Evolutionary conservation across 2,113 vertebrate species (phyloP).

Genomic region (Australoheros scitulus): DNA sequence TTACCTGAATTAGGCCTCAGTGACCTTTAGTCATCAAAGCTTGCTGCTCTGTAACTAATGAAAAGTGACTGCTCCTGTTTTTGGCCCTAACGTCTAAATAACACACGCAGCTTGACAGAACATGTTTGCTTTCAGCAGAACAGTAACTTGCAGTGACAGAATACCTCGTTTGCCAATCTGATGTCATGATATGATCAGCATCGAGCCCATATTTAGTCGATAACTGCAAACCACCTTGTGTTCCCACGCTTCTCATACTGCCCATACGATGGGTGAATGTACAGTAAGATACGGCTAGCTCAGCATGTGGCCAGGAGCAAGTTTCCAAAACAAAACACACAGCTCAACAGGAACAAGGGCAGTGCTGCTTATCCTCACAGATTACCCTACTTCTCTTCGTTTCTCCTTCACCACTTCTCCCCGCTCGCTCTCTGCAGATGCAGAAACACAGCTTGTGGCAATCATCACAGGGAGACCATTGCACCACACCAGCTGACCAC

Average conservation of each 20-base stretch:
- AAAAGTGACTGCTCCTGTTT: background rate
- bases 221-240: background rate
- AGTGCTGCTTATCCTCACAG: constrained; percentile 46
- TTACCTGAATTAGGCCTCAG: background rate
- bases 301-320: constrained; percentile 54
- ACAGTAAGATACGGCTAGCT: constrained; percentile 22
- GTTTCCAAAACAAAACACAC: constrained; percentile 62
- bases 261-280: background rate
- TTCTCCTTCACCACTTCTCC: background rate
- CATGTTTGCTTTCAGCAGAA: background rate
- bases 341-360: constrained; percentile 44
- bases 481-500: background rate
- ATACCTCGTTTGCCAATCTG: background rate
- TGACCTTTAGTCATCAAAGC: background rate
- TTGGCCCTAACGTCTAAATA: background rate
- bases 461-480: background rate
- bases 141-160: background rate
- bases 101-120: background rate
- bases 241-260: constrained; percentile 36
- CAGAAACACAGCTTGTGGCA: background rate
- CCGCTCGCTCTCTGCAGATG: background rate
- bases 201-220: background rate
- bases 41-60: background rate
- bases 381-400: constrained; percentile 48
- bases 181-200: background rate